Base-by-base conservation (phyloP, 1,140 invertebrate genomes). In the Neelides sp. region DNA sequence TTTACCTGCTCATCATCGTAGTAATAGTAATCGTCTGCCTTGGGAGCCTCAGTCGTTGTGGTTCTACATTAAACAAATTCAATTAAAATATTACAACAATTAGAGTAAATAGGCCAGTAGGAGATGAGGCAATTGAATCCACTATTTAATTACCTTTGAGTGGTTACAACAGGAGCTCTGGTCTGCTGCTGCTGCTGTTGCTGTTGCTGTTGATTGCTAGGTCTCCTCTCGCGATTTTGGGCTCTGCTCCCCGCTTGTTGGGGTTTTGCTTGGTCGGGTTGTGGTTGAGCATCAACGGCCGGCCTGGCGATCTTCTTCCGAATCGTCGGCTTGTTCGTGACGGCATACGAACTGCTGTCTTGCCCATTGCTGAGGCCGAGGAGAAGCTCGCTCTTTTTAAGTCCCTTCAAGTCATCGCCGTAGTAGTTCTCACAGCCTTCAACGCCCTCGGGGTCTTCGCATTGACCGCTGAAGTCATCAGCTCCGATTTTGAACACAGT, bases 401-500 rank as follows among this genome's bases (percentile, higher is more conserved):
- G 86, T 71, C 79, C 78, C 78, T 91, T 91, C 71, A 92, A 72
- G 72, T 61, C 59, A 69, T 91, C 87, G 59, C 88, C 88, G 65
- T 93, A 93, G 78, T 93, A 93, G 77, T 92, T 86, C 76, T 91
- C 87, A 76, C 88, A 61, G 12, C 59, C 59, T 5, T 55, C 63
- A 47, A 55, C 52, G 24, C 55, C 58, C 24, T 55, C 53, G 20
- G 52, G 52, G 26, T 60, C 50, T 13, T 32, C 53, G 68, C 90
- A 94, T 73, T 87, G 86, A 52, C 89, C 85, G 53, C 81, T 82
- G 60, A 85, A 87, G 51, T 90, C 85, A 60, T 78, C 66, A 62
- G 85, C 82, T 41, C 86, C 86, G 65, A 93, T 92, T 69, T 92
- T 91, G 82, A 92, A 94, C 12, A 93, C 90, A 19, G 88, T 92